Evolutionary conservation across 2,113 vertebrate genomes (phyloP), one percentile per base, ranked within the genome.

Genomic region (Myotis davidii): DNA sequence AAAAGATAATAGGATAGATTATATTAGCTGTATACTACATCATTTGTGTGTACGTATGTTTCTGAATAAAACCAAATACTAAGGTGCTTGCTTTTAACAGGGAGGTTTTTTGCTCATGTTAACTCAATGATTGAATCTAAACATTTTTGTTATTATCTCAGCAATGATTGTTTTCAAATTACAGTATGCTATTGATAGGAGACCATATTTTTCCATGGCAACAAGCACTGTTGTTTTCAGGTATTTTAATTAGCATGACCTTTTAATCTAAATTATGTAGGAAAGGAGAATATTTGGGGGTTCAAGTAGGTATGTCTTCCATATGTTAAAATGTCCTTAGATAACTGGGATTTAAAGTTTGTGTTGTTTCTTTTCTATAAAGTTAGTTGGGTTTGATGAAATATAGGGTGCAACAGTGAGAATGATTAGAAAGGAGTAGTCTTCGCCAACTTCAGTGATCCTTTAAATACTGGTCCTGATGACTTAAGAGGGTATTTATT

Each of bases 121-220:
- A 52, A 42, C 64, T 92, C 83, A 48, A 42, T 78, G 95, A 93
- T 89, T 72, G n/a, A 92, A 54, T 90, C 8, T 85, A 27, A 84
- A 61, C 9, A 54, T 45, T 64, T 87, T 79, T 89, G 10, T 81
- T 27, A 90, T 90, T 77, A 59, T 61, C 25, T 84, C 34, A 65
- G 18, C 67, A 32, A 85, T 89, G 18, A 50, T 85, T 76, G 56
- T 74, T 93, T 70, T 9, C 0, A 86, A 74, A 20, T 59, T 81
- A 37, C 0, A 67, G 5, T 39, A 37, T 10, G 17, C 16, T 52
- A 8, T 81, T 86, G 5, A 54, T 59, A 61, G 1, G 6, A 72
- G 29, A 64, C 29, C 14, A 37, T 42, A 4, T 10, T 61, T 91
- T 96, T 79, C 34, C 65, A 2, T 61, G 54, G 5, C 34, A 81